Evolutionary conservation across 2,113 vertebrate species (phyloP), one percentile per base, ranked within the genome.

Genomic region (Ardeotis arabs): DNA sequence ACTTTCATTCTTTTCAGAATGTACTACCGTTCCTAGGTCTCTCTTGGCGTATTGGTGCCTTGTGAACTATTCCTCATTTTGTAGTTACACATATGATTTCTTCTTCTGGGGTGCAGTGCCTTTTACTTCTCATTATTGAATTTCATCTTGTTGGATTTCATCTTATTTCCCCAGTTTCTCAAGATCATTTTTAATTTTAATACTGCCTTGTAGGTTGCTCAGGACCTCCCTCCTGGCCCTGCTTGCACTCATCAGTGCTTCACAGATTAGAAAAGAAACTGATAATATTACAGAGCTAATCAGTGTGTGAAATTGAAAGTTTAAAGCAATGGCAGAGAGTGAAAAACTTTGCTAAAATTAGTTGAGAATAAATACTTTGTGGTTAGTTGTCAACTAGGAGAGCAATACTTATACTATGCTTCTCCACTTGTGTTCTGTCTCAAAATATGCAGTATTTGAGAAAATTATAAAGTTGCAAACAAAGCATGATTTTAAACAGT

Each of bases 141-240:
- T 95, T 95, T 70, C 29, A 29, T 90, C 52, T 59, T 81, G 28
- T 67, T 89, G 69, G 60, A 95, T 91, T 92, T 95, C n/a, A 89
- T 87, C 73, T 94, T 84, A 95, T 96, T 84, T 95, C 84, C 89
- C 64, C 39, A 84, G 73, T 84, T 95, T 91, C 89, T 84, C 55
- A 49, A 87, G 33, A 91, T 68, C 12, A 44, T 89, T 89, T 96
- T 84, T 76, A 95, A 91, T 95, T 92, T 90, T 87, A 58, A 89
- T 95, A 44, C 44, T 63, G 31, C 25, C 41, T 93, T 84, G 55
- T 63, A 86, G 45, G 89, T 81, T 82, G n/a, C 33, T 77, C 90
- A 22, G 67, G 83, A 87, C 89, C 22, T 92, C 72, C 80, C 64
- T 95, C 56, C 37, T 89, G 52, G n/a, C 47, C 29, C n/a, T 50